Evolutionary conservation across 2,797 vertebrate species (phyloP).

Genomic region (Poecile montanus): DNA sequence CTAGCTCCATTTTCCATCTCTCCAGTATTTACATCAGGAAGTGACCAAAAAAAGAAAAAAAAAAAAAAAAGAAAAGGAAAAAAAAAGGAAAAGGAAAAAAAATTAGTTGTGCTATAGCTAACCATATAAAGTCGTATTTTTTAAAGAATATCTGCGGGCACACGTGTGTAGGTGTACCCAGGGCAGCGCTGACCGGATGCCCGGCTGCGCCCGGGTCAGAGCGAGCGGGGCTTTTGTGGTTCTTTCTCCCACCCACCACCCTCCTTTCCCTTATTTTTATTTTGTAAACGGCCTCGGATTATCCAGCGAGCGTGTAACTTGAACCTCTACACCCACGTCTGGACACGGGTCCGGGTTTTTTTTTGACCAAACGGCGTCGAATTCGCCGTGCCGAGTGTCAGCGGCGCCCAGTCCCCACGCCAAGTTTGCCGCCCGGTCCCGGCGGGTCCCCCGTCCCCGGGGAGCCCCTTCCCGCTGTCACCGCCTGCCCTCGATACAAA

Average conservation of each 20-base stretch:
- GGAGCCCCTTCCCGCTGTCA: conserved; percentile 44
- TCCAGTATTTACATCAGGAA: neutral
- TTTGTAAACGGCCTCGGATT: neutral
- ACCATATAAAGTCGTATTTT: neutral
- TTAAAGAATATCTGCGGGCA: neutral
- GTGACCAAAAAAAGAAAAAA: neutral
- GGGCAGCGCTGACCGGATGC: neutral
- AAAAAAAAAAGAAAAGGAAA: neutral
- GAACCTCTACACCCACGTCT: neutral
- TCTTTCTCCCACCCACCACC: neutral
- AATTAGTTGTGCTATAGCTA: neutral
- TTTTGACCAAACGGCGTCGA: neutral
- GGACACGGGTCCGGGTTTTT: neutral
- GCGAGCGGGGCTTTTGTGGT: neutral
- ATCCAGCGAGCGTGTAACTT: neutral
- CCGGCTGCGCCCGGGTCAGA: neutral
- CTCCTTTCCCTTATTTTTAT: neutral
- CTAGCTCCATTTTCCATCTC: neutral
- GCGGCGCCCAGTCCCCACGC: neutral
- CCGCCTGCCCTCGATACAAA: conserved; percentile 53
- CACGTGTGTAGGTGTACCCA: conserved; percentile 15
- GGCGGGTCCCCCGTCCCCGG: neutral
- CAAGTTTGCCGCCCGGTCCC: conserved; percentile 26
- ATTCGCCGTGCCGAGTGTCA: neutral
- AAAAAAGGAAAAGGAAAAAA: neutral